phyloP scores from a whole-genome alignment of 2,888 invertebrate genomes.

The Nomada ferruginata region DNA sequence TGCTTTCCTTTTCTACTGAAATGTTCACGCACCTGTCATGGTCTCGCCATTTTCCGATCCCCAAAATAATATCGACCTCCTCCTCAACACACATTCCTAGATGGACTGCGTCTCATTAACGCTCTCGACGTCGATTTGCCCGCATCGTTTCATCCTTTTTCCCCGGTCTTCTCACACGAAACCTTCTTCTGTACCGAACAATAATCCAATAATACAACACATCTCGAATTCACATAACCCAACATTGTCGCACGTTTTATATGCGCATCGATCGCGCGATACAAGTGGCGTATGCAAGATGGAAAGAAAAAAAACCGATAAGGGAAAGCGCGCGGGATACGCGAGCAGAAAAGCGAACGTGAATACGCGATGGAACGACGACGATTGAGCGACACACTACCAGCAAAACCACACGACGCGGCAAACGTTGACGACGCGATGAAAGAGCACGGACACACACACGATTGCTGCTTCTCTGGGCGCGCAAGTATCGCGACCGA shows the following conservation, averaged over 20 bases:
- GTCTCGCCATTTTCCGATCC: slow-evolving; percentile 17
- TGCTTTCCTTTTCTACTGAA: slow-evolving; percentile 31
- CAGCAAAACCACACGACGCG: not conserved
- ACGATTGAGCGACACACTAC: not conserved
- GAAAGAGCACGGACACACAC: slow-evolving; percentile 35
- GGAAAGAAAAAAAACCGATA: slow-evolving; percentile 4
- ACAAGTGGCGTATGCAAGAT: not conserved
- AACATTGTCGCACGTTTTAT: not conserved
- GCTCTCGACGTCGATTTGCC: slow-evolving; percentile 1
- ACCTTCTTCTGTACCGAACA: not conserved
- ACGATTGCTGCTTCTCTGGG: slow-evolving; percentile 67
- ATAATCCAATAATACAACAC: slow-evolving; percentile 7
- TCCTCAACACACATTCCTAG: slow-evolving; percentile 1
- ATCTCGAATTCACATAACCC: not conserved
- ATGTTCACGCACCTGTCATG: slow-evolving; percentile 49
- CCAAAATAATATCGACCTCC: not conserved
- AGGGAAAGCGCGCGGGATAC: slow-evolving; percentile 25
- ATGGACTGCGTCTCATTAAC: slow-evolving; percentile 5
- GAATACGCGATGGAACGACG: slow-evolving; percentile 15
- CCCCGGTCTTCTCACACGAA: not conserved
- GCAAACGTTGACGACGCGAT: slow-evolving; percentile 10
- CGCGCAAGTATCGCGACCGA: slow-evolving; percentile 78
- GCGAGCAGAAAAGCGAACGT: slow-evolving; percentile 14
- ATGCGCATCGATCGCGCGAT: slow-evolving; percentile 37
- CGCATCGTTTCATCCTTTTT: not conserved